Evolutionary conservation across 2,113 vertebrate species (phyloP).

Genomic region (Menidia beryllina): DNA sequence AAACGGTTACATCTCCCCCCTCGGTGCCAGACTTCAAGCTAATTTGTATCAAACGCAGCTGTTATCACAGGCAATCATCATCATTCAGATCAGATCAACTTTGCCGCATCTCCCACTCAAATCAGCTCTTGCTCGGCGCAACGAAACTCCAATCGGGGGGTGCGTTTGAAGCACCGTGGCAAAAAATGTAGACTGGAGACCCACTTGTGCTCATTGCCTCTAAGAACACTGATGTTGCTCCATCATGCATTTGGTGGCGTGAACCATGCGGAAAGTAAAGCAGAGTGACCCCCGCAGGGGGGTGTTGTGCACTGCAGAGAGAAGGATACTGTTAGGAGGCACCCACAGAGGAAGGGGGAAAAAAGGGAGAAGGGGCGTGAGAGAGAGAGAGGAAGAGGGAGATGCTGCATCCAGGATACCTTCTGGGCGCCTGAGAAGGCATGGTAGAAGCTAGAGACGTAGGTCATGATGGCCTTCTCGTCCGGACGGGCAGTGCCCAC

Average conservation of each 20-base stretch:
- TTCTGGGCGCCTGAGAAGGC: constrained; percentile 99
- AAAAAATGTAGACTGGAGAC: constrained; percentile 54
- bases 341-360: constrained; percentile 47
- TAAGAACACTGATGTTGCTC: constrained; percentile 68
- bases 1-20: constrained; percentile 19
- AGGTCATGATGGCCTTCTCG: constrained; percentile 99
- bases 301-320: constrained; percentile 78
- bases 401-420: constrained; percentile 92
- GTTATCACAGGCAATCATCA: constrained; percentile 43
- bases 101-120: constrained; percentile 23
- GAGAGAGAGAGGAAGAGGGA: constrained; percentile 59
- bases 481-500: constrained; percentile 98
- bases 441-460: constrained; percentile 99
- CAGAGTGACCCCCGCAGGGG: constrained; percentile 68
- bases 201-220: constrained; percentile 63
- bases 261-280: constrained; percentile 80
- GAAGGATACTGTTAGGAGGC: constrained; percentile 84
- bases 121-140: constrained; percentile 2
- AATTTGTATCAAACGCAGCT: constrained; percentile 35
- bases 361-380: constrained; percentile 69
- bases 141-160: constrained; percentile 7
- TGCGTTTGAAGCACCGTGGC: not conserved
- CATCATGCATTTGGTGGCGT: constrained; percentile 86
- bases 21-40: constrained; percentile 21
- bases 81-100: constrained; percentile 40